phyloP scores from a whole-genome alignment of 2,113 vertebrate species.

The Eulacestoma nigropectus region DNA sequence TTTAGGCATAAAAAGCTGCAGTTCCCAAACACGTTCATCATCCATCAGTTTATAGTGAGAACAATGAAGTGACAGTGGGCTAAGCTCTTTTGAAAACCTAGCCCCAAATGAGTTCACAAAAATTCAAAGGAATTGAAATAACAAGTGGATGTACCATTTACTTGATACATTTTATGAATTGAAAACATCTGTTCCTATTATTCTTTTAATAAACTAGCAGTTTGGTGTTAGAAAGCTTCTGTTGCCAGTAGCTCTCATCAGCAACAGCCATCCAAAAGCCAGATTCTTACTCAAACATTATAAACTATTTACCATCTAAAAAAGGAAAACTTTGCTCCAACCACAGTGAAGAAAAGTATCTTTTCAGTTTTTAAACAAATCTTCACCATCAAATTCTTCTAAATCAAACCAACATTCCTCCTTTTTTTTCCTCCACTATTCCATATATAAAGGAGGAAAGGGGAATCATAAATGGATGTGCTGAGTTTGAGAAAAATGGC shows the following conservation, averaged over 20 bases:
- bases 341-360: background rate
- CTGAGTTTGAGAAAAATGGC: background rate
- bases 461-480: background rate
- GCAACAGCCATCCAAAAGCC: background rate
- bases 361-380: background rate
- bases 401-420: background rate
- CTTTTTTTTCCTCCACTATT: background rate
- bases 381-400: background rate
- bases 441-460: background rate
- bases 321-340: background rate
- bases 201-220: conserved; percentile 33
- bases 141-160: conserved; percentile 45
- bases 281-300: background rate
- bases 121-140: conserved; percentile 53
- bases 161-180: conserved; percentile 25
- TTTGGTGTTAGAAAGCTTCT: background rate
- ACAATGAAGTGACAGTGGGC: background rate
- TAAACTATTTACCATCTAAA: background rate
- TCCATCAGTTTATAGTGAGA: background rate
- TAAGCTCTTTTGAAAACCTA: conserved; percentile 38
- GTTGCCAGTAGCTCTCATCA: conserved; percentile 1
- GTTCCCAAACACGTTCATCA: background rate
- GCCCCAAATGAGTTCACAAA: conserved; percentile 28
- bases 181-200: conserved; percentile 59
- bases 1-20: conserved; percentile 13